A percentile compares a stretch with the other conserved stretches of the same genome.
phyloP scores from a whole-genome alignment of 92 coral and sea anemone species.

The Isaurus tuberculatus region DNA sequence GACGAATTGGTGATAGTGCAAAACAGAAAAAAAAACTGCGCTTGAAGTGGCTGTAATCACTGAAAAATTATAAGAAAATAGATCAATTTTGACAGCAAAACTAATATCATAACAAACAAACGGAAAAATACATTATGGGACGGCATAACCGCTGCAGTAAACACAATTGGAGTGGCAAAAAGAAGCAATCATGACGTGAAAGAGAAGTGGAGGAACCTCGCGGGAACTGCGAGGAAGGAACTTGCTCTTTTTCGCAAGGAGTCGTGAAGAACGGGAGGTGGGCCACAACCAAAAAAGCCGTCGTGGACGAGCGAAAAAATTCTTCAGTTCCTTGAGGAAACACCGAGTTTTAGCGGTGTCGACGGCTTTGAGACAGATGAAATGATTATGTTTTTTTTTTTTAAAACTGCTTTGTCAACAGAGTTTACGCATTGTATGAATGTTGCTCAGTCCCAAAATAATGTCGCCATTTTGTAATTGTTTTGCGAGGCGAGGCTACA shows the following conservation, averaged over 20 bases:
- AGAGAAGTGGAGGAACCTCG: neutral
- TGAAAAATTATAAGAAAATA: neutral
- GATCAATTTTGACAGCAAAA: conserved; percentile 4
- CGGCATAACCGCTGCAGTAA: conserved; percentile 7
- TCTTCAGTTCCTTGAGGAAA: conserved; percentile 3
- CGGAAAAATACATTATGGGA: neutral
- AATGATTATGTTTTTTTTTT: no score
- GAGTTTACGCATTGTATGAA: neutral
- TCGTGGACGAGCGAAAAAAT: neutral
- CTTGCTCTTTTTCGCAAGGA: no score
- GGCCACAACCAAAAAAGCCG: neutral
- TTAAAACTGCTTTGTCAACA: neutral
- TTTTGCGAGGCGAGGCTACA: conserved; percentile 18
- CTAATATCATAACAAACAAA: neutral
- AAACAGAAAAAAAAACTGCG: conserved; percentile 9
- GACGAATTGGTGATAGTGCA: neutral
- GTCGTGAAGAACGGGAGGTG: neutral
- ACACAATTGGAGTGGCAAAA: neutral
- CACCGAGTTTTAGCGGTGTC: conserved; percentile 7
- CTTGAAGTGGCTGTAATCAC: neutral
- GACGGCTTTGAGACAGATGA: conserved; percentile 17
- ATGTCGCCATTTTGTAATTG: neutral
- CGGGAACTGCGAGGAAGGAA: neutral
- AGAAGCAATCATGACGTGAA: neutral
- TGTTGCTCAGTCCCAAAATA: conserved; percentile 3